These are phyloP conservation scores for Cotesia glomerata DNA, from an alignment of 1,140 invertebrate species.

Conservation along the genomic window DNA sequence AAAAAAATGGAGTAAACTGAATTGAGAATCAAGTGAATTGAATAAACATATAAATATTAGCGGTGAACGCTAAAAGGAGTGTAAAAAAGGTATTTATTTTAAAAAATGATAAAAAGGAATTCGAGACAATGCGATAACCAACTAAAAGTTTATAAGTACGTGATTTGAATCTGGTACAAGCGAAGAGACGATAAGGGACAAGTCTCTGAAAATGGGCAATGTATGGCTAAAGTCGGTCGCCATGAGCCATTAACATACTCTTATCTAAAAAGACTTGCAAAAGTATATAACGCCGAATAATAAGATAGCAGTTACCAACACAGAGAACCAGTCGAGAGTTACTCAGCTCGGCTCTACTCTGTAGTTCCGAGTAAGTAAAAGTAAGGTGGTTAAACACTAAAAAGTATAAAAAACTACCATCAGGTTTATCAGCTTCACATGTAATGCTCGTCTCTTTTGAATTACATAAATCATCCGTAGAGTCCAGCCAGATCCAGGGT, in stretches of 20 bases:
- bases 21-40: too few relatives aligned
- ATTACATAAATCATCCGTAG: neutral
- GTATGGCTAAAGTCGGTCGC: conserved; percentile 34
- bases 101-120: neutral
- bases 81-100: neutral
- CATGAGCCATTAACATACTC: conserved; percentile 45
- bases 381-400: conserved; percentile 24
- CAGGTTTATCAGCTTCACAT: conserved; percentile 44
- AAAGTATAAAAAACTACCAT: conserved; percentile 10
- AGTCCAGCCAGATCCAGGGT: neutral
- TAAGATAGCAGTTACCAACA: conserved; percentile 29
- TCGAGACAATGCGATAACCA: conserved; percentile 29
- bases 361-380: too few relatives aligned
- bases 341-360: too few relatives aligned
- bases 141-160: conserved; percentile 37
- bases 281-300: conserved; percentile 44
- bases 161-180: conserved; percentile 35
- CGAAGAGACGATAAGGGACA: conserved; percentile 3
- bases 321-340: conserved; percentile 12
- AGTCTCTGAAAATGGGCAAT: conserved; percentile 10
- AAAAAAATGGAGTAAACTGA: too few relatives aligned
- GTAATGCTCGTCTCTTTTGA: conserved; percentile 30
- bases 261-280: conserved; percentile 54
- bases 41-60: too few relatives aligned
- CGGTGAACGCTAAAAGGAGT: neutral